These are phyloP conservation scores for Oreochromis niloticus DNA, from an alignment of 2,113 vertebrate species.

Conservation along the genomic window DNA sequence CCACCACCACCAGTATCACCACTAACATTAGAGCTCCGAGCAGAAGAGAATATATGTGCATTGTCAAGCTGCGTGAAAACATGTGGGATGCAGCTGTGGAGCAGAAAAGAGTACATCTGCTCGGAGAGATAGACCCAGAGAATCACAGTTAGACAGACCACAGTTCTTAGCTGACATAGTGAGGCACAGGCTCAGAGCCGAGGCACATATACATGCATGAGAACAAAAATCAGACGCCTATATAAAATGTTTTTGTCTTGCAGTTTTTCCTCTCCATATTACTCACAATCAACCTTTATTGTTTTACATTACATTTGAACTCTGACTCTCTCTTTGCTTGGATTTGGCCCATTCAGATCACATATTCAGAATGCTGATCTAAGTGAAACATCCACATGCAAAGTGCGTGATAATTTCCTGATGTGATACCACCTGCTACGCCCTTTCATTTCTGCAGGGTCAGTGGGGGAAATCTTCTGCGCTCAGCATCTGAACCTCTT, in stretches of 20 bases:
- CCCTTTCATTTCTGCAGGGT: constrained; percentile 37
- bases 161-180: constrained; percentile 34
- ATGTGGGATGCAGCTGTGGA: constrained; percentile 74
- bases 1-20: not conserved
- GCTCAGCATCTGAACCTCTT: constrained; percentile 16
- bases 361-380: not conserved
- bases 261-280: not conserved
- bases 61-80: constrained; percentile 54
- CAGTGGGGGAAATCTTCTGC: constrained; percentile 36
- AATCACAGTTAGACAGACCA: constrained; percentile 43
- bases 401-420: not conserved
- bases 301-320: not conserved
- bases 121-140: constrained; percentile 52
- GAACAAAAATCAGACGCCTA: not conserved
- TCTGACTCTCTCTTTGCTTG: not conserved
- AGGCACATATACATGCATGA: not conserved
- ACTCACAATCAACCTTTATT: not conserved
- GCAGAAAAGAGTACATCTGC: constrained; percentile 55
- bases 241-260: not conserved
- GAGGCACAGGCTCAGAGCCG: not conserved
- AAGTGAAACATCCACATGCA: not conserved
- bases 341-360: not conserved
- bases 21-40: constrained; percentile 6
- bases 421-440: constrained; percentile 26
- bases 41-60: constrained; percentile 30